These are phyloP conservation scores for Carduelis carduelis DNA, from an alignment of 2,797 vertebrate species.

Conservation along the genomic window DNA sequence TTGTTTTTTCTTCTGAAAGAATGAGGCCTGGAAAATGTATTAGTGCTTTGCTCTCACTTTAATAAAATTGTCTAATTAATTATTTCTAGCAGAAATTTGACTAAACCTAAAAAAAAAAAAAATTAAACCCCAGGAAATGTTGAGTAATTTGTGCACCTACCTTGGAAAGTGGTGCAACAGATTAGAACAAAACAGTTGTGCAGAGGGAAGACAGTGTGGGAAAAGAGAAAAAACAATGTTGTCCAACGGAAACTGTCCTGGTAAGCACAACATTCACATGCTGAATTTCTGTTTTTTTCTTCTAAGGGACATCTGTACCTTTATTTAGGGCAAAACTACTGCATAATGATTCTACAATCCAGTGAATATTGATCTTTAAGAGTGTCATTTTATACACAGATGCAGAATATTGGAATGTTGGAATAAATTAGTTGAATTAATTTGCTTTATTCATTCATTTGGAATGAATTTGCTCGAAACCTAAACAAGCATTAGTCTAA, in stretches of 20 bases:
- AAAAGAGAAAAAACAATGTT: background rate
- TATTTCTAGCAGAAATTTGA: background rate
- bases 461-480: background rate
- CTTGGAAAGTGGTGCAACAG: background rate
- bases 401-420: background rate
- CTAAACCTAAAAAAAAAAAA: background rate
- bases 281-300: background rate
- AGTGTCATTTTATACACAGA: background rate
- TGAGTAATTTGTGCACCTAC: background rate
- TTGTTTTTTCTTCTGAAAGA: background rate
- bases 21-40: background rate
- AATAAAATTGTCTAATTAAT: background rate
- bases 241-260: background rate
- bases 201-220: background rate
- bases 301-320: background rate
- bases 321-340: background rate
- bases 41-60: background rate
- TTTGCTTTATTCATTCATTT: too few species aligned
- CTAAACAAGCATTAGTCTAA: background rate
- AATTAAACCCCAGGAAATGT: accelerated
- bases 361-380: background rate
- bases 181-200: background rate
- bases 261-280: background rate
- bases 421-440: too few species aligned
- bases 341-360: background rate